Conservation (phyloP, 2,113 vertebrate species). For the Gavia stellata region DNA sequence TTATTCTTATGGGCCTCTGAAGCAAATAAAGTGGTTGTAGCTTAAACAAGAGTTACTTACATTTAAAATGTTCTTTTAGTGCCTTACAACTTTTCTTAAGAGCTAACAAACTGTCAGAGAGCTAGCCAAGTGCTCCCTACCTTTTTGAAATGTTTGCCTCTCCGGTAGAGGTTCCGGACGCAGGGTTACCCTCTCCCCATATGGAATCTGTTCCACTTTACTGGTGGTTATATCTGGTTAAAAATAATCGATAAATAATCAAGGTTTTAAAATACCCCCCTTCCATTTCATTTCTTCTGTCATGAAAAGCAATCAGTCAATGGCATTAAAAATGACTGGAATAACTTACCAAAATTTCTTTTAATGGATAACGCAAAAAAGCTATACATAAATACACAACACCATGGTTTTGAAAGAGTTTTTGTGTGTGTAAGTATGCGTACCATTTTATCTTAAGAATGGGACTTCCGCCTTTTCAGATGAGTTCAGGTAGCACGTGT, state of each 20-base stretch:
- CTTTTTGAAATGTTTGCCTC: slow-evolving; percentile 89
- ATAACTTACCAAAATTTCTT: neutral
- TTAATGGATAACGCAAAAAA: neutral
- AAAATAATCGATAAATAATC: slow-evolving; percentile 6
- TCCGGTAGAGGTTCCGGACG: slow-evolving; percentile 85
- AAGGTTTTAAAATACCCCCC: neutral
- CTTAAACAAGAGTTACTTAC: neutral
- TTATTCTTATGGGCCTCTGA: neutral
- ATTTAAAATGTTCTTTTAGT: neutral
- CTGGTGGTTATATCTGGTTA: slow-evolving; percentile 73
- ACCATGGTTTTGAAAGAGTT: neutral
- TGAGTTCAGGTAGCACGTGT: neutral
- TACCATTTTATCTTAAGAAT: neutral
- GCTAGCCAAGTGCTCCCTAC: slow-evolving; percentile 59
- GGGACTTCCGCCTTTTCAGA: neutral
- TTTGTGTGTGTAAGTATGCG: neutral
- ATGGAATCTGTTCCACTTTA: slow-evolving; percentile 93
- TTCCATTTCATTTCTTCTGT: neutral
- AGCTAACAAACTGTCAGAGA: neutral
- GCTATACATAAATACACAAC: neutral
- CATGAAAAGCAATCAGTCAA: neutral
- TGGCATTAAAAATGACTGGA: neutral
- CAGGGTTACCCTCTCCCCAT: slow-evolving; percentile 92
- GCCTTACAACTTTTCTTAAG: neutral
- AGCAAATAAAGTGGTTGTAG: neutral